These are phyloP conservation scores for Heliconius ismenius DNA, from an alignment of 2,888 invertebrate genomes.

Conservation along the genomic window DNA sequence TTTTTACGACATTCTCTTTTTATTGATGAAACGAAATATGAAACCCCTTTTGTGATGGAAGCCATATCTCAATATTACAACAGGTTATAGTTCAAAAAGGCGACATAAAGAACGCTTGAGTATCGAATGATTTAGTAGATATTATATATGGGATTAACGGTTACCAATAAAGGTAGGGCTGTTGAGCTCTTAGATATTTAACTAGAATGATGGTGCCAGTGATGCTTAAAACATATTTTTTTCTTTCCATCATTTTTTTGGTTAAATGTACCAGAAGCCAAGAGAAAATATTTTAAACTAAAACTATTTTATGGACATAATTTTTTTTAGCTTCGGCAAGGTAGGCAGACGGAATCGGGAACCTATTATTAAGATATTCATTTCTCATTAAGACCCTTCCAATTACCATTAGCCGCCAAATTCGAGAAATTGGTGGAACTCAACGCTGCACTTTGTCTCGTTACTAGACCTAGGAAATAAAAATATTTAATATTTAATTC, in stretches of 20 bases:
- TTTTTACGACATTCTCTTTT: constrained; percentile 71
- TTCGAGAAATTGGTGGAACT: too few species aligned
- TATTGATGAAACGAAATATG: constrained; percentile 70
- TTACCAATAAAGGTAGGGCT: constrained; percentile 64
- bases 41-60: constrained; percentile 66
- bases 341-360: background rate
- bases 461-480: too few species aligned
- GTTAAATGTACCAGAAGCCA: too few species aligned
- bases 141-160: constrained; percentile 73
- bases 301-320: too few species aligned
- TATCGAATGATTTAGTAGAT: constrained; percentile 72
- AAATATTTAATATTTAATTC: too few species aligned
- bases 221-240: too few species aligned
- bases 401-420: too few species aligned
- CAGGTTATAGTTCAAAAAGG: constrained; percentile 76
- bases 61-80: constrained; percentile 79
- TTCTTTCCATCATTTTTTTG: too few species aligned
- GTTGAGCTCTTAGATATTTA: constrained; percentile 47
- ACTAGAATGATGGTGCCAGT: too few species aligned
- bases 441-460: too few species aligned
- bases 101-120: constrained; percentile 65
- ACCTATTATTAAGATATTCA: background rate
- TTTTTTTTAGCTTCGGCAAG: background rate
- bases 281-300: too few species aligned
- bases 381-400: too few species aligned